Conservation (phyloP, 1,140 invertebrate genomes). For the Zaprionus gabonicus region DNA sequence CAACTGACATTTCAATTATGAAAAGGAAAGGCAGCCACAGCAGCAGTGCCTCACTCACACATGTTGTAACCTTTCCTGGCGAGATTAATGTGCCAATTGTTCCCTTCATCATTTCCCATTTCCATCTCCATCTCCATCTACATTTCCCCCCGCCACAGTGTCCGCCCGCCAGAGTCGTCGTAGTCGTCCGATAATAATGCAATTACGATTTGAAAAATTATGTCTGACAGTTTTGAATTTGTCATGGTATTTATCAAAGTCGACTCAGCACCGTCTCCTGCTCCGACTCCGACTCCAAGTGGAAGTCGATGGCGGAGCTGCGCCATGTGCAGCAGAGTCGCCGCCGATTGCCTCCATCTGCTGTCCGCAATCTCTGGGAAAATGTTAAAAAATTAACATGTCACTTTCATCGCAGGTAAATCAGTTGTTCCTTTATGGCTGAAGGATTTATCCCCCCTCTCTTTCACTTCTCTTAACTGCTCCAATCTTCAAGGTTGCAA, state of each 20-base stretch:
- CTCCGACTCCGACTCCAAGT: slow-evolving; percentile 4
- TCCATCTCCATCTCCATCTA: slow-evolving; percentile 18
- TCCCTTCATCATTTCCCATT: slow-evolving; percentile 72
- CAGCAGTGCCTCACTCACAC: slow-evolving; percentile 41
- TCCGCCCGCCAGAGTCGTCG: slow-evolving; percentile 29
- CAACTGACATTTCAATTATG: slow-evolving; percentile 77
- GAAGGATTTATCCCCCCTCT: slow-evolving; percentile 60
- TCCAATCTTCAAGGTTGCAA: slow-evolving; percentile 53
- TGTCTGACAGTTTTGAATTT: slow-evolving; percentile 84
- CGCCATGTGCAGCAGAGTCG: slow-evolving; percentile 5
- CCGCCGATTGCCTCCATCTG: slow-evolving; percentile 29
- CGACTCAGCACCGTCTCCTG: slow-evolving; percentile 32
- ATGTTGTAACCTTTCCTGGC: slow-evolving; percentile 61
- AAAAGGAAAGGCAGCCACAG: background rate
- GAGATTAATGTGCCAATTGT: slow-evolving; percentile 84
- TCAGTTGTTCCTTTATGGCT: slow-evolving; percentile 68
- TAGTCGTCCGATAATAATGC: slow-evolving; percentile 74
- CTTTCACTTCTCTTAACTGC: background rate
- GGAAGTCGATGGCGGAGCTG: background rate
- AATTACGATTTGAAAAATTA: slow-evolving; percentile 84
- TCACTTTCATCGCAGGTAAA: slow-evolving; percentile 79
- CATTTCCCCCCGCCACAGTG: slow-evolving; percentile 34
- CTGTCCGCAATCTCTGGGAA: slow-evolving; percentile 41
- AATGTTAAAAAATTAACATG: slow-evolving; percentile 75
- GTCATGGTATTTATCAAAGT: slow-evolving; percentile 84